Conservation (phyloP, 2,888 invertebrate species). For the Achlya flavicornis region DNA sequence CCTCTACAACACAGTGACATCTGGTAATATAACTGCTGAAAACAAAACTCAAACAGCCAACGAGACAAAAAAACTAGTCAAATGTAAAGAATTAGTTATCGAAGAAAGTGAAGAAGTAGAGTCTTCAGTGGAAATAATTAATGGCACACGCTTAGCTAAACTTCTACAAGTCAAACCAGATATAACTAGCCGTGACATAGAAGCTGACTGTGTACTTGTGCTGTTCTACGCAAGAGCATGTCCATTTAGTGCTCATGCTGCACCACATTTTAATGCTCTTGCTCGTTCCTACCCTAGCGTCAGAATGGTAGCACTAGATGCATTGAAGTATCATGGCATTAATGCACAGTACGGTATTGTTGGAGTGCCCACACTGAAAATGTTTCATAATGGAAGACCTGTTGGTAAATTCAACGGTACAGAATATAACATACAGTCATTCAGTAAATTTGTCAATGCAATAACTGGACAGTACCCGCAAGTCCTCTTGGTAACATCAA, state of each 20-base stretch:
- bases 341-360: constrained; percentile 96
- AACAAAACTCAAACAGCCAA: constrained; percentile 65
- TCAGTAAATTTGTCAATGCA: constrained; percentile 90
- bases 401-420: constrained; percentile 93
- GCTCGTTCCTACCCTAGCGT: constrained; percentile 94
- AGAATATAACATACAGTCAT: constrained; percentile 90
- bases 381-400: constrained; percentile 95
- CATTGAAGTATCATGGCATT: constrained; percentile 91
- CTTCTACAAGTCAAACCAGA: constrained; percentile 86
- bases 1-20: constrained; percentile 73
- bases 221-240: constrained; percentile 96
- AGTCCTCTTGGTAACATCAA: constrained; percentile 87
- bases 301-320: constrained; percentile 95
- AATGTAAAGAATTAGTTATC: constrained; percentile 70
- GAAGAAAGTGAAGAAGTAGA: constrained; percentile 64
- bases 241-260: constrained; percentile 94
- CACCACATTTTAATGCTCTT: constrained; percentile 95
- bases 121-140: constrained; percentile 86
- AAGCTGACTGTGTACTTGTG: constrained; percentile 89
- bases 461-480: constrained; percentile 88
- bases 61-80: constrained; percentile 74
- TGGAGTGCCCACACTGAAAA: constrained; percentile 93
- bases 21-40: constrained; percentile 69
- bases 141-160: constrained; percentile 88
- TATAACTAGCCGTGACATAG: constrained; percentile 85